Evolutionary conservation across 2,888 invertebrate genomes (phyloP).

Genomic region (Glyphotaelius pellucidus): DNA sequence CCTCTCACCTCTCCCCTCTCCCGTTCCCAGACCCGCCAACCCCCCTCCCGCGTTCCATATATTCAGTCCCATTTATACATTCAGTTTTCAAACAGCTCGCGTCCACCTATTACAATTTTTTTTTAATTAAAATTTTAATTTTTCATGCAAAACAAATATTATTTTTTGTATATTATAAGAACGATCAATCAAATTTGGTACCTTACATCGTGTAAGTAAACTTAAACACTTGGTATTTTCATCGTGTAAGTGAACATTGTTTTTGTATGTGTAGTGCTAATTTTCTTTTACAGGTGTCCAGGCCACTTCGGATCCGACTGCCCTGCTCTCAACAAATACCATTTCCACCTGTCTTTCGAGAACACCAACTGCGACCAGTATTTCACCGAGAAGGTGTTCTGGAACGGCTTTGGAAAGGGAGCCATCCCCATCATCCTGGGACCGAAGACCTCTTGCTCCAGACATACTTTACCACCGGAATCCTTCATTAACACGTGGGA

Average conservation of each 20-base stretch:
- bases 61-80: too few relatives aligned
- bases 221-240: too few relatives aligned
- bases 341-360: slow-evolving; percentile 84
- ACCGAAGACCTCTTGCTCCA: slow-evolving; percentile 72
- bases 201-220: too few relatives aligned
- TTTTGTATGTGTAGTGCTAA: not conserved
- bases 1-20: too few relatives aligned
- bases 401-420: slow-evolving; percentile 80
- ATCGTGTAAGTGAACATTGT: not conserved
- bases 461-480: slow-evolving; percentile 78
- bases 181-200: too few relatives aligned
- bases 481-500: slow-evolving; percentile 81
- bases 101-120: too few relatives aligned
- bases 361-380: slow-evolving; percentile 84
- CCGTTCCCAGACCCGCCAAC: too few relatives aligned
- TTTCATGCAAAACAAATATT: too few relatives aligned
- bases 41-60: too few relatives aligned
- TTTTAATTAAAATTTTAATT: too few relatives aligned
- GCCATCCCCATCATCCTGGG: slow-evolving; percentile 84
- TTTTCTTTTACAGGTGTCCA: slow-evolving; percentile 77
- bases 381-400: slow-evolving; percentile 83
- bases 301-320: slow-evolving; percentile 82
- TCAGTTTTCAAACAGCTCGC: too few relatives aligned
- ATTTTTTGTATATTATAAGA: too few relatives aligned
- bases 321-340: slow-evolving; percentile 76